Percentiles rank a stretch among this genome's conserved stretches.
These are phyloP conservation scores for Caenorhabditis virilis DNA, from an alignment of 2,888 invertebrate species.

Conservation along the genomic window DNA sequence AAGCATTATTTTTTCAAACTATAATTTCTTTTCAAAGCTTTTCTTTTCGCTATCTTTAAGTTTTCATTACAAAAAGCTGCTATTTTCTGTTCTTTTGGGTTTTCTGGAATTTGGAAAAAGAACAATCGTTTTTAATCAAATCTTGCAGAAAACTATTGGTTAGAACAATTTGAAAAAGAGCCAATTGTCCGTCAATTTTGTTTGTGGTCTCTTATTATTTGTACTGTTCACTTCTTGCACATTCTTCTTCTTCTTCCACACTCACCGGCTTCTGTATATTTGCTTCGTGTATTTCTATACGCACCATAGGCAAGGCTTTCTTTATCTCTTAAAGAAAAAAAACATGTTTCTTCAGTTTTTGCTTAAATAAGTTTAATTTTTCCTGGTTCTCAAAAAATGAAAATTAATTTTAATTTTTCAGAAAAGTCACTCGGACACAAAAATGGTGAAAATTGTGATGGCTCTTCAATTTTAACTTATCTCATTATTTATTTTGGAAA, in stretches of 20 bases:
- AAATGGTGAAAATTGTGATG: conserved; percentile 16
- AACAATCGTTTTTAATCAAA: no score
- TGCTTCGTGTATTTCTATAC: neutral
- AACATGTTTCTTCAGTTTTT: conserved; percentile 1
- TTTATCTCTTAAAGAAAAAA: neutral
- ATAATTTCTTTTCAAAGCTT: neutral
- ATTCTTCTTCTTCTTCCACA: no score
- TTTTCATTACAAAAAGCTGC: no score
- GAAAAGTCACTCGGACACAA: conserved; percentile 32
- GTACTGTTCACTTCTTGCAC: no score
- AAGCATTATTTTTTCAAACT: neutral
- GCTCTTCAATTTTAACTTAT: neutral
- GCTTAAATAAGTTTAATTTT: no score
- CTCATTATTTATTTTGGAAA: neutral
- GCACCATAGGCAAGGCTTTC: neutral
- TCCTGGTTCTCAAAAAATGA: no score
- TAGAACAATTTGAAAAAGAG: conserved; percentile 32
- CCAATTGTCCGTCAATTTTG: no score
- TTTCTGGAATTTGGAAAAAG: no score
- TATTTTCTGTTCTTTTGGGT: neutral
- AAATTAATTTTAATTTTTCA: no score
- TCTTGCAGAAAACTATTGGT: conserved; percentile 37
- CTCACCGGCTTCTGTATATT: no score
- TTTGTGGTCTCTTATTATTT: no score
- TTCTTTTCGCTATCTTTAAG: no score